Conservation (phyloP, 2,797 vertebrate genomes). For the Tachyglossus aculeatus region DNA sequence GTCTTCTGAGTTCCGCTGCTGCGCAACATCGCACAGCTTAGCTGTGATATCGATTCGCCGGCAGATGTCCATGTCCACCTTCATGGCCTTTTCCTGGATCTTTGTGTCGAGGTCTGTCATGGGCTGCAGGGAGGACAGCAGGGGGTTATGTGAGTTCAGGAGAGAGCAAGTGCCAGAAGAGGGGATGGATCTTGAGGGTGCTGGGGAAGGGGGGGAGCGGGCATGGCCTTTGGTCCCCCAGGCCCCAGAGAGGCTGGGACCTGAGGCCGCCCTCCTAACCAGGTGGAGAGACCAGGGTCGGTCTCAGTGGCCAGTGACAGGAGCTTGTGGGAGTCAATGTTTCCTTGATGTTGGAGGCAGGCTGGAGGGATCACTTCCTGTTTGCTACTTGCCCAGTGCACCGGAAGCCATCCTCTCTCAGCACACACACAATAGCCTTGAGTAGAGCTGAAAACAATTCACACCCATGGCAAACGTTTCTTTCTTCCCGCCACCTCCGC, state of each 20-base stretch:
- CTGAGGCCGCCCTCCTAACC: too few relatives aligned
- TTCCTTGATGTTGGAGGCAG: too few relatives aligned
- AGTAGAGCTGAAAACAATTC: neutral
- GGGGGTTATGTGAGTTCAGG: conserved; percentile 66
- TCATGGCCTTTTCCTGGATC: conserved; percentile 99
- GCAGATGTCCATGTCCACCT: conserved; percentile 99
- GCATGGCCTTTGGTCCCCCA: neutral
- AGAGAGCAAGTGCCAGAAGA: neutral
- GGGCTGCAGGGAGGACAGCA: conserved; percentile 86
- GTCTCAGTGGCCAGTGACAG: too few relatives aligned
- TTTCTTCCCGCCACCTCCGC: neutral
- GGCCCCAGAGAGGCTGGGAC: too few relatives aligned
- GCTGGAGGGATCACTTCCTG: too few relatives aligned
- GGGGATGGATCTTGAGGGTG: neutral
- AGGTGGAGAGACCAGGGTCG: too few relatives aligned
- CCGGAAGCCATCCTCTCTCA: neutral
- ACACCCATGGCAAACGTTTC: neutral
- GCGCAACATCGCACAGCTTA: conserved; percentile 97
- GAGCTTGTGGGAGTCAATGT: too few relatives aligned
- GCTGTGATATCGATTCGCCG: conserved; percentile 98
- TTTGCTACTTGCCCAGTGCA: neutral
- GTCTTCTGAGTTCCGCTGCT: conserved; percentile 98
- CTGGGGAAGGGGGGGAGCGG: neutral
- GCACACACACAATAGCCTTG: neutral
- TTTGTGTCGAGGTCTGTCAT: conserved; percentile 97